These are phyloP conservation scores for Drosophila recens DNA, from an alignment of 2,888 invertebrate species.

Conservation along the genomic window DNA sequence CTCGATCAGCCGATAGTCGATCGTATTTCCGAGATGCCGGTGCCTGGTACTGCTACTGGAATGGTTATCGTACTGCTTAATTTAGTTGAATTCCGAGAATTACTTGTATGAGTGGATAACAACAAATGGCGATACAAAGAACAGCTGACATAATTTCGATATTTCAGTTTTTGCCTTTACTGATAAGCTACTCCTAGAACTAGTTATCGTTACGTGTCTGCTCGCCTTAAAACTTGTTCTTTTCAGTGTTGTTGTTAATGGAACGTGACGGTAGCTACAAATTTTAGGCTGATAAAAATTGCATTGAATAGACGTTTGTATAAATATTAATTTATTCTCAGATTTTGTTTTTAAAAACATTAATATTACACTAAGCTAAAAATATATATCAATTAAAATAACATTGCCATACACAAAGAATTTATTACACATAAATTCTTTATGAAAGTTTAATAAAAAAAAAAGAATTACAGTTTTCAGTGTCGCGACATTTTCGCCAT, in stretches of 20 bases:
- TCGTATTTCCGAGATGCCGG: constrained; percentile 43
- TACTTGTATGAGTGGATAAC: constrained; percentile 19
- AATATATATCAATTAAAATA: neutral
- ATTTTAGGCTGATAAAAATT: constrained; percentile 33
- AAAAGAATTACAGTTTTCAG: too few relatives aligned
- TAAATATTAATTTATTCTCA: neutral
- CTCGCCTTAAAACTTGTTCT: neutral
- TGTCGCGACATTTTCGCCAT: too few relatives aligned
- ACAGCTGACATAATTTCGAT: constrained; percentile 51
- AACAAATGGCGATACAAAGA: constrained; percentile 18
- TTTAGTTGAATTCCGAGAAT: constrained; percentile 24
- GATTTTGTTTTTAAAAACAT: too few relatives aligned
- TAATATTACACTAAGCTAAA: too few relatives aligned
- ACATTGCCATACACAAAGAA: too few relatives aligned
- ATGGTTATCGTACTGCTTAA: constrained; percentile 2
- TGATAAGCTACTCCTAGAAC: constrained; percentile 46
- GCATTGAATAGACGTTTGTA: neutral
- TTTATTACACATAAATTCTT: too few relatives aligned
- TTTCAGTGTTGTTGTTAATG: constrained; percentile 16
- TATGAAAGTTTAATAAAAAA: too few relatives aligned
- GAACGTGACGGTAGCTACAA: constrained; percentile 43
- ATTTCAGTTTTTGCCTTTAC: constrained; percentile 17
- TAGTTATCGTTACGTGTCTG: constrained; percentile 34
- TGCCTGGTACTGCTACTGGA: constrained; percentile 38
- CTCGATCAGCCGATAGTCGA: constrained; percentile 43